Percentiles rank a stretch among this genome's conserved stretches.
Conservation (phyloP, 2,888 invertebrate species). For the Oxytorus armatus region DNA sequence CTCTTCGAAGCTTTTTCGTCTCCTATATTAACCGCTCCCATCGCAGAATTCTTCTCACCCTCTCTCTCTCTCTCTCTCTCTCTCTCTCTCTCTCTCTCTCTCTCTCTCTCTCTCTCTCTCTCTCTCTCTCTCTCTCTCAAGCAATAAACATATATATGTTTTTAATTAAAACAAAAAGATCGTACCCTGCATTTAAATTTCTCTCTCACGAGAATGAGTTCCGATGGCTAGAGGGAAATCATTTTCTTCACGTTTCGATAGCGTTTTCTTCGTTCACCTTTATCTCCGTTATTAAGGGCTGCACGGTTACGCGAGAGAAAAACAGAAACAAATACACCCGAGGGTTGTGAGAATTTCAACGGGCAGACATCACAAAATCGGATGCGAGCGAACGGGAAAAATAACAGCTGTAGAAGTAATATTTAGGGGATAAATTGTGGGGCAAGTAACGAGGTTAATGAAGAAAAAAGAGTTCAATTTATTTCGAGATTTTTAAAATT, state of each 20-base stretch:
- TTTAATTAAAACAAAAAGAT: not conserved
- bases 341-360: no score
- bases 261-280: conserved; percentile 13
- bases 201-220: conserved; percentile 13
- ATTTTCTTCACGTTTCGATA: conserved; percentile 46
- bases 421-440: no score
- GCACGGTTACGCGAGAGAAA: conserved; percentile 13
- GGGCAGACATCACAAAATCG: no score
- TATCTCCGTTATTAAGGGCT: conserved; percentile 39
- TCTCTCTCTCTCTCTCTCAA: not conserved
- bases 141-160: no score
- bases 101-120: not conserved
- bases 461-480: no score
- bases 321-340: conserved; percentile 7
- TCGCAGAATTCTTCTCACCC: no score
- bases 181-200: not conserved
- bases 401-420: no score
- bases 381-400: no score
- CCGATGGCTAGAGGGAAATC: conserved; percentile 10
- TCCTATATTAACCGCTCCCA: not conserved
- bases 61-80: not conserved
- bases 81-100: conserved; percentile 22
- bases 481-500: no score
- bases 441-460: no score
- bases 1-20: conserved; percentile 17